Evolutionary conservation across 1,140 invertebrate genomes (phyloP).

Genomic region (Drosophila kikkawai): DNA sequence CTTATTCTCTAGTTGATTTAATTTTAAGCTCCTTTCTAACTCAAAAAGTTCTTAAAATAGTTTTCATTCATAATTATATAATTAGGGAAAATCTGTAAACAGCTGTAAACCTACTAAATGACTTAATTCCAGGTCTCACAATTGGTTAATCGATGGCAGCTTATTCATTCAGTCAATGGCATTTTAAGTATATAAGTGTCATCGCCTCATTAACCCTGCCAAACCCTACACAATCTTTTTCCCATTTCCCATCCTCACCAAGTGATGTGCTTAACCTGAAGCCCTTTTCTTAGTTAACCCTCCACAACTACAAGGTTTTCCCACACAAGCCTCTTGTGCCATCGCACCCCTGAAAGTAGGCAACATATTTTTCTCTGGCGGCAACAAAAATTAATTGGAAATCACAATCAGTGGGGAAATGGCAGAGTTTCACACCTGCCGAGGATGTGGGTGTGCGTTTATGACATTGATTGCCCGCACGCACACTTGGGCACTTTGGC

Average conservation of each 20-base stretch:
- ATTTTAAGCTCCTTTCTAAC: background rate
- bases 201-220: conserved; percentile 5
- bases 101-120: background rate
- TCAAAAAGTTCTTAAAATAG: background rate
- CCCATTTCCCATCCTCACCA: background rate
- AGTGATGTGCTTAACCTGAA: conserved; percentile 12
- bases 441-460: conserved; percentile 51
- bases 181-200: conserved; percentile 14
- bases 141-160: conserved; percentile 2
- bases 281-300: conserved; percentile 12
- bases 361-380: conserved; percentile 48
- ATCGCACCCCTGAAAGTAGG: conserved; percentile 45
- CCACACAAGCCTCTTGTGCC: conserved; percentile 14
- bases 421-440: conserved; percentile 69
- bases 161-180: conserved; percentile 15
- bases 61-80: background rate
- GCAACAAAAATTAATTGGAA: conserved; percentile 66
- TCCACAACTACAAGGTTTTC: background rate
- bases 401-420: conserved; percentile 56
- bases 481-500: conserved; percentile 38
- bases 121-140: background rate
- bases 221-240: background rate
- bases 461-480: conserved; percentile 80
- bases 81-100: background rate
- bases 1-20: no score